phyloP scores from a whole-genome alignment of 2,888 invertebrate genomes.

The Neoascia interrupta region DNA sequence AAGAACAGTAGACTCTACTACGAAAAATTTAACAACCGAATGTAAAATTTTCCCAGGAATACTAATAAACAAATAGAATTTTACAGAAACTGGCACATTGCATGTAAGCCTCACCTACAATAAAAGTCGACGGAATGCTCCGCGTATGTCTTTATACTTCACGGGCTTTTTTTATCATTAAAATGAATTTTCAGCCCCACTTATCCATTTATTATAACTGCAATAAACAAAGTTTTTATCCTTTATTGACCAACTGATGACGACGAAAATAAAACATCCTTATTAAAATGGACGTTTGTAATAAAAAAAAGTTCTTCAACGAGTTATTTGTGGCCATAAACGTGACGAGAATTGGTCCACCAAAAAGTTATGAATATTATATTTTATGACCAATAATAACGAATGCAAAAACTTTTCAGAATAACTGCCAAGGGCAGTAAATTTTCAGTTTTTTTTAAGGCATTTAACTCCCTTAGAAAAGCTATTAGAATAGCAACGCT shows the following conservation, averaged over 20 bases:
- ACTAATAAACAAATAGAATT: no score
- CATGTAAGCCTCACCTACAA: no score
- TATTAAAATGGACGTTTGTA: slow-evolving; percentile 9
- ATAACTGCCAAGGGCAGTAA: slow-evolving; percentile 20
- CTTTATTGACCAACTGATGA: slow-evolving; percentile 42
- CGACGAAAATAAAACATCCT: slow-evolving; percentile 21
- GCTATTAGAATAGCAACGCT: no score
- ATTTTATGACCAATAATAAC: not conserved
- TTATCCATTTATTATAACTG: no score
- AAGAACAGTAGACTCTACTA: no score
- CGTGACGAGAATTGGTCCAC: slow-evolving; percentile 18
- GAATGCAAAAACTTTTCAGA: not conserved
- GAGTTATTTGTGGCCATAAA: slow-evolving; percentile 22
- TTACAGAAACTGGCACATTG: no score
- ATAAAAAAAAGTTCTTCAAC: slow-evolving; percentile 32
- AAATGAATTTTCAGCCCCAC: no score
- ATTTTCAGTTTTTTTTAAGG: slow-evolving; percentile 3
- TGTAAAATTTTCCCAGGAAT: no score
- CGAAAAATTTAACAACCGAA: no score
- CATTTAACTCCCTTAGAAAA: not conserved
- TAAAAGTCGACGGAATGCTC: no score
- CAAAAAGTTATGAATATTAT: slow-evolving; percentile 20
- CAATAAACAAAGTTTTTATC: slow-evolving; percentile 3
- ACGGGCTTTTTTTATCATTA: no score
- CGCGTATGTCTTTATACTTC: no score